Conservation (phyloP, 2,797 vertebrate species). For the Xenopus petersii region DNA sequence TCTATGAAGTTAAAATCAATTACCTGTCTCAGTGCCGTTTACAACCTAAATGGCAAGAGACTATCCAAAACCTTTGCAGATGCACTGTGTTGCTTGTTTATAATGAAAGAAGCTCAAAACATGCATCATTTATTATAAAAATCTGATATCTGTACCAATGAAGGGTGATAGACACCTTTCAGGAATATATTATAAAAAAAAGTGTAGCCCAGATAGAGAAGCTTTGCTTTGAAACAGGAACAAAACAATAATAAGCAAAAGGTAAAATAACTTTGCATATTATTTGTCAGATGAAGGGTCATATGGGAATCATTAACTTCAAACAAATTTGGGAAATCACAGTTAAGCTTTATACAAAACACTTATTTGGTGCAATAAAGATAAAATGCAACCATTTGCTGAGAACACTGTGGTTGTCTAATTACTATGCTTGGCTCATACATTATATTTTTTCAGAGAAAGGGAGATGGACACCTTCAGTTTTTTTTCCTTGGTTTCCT, state of each 20-base stretch:
- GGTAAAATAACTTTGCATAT: conserved; percentile 36
- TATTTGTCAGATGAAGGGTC: conserved; percentile 48
- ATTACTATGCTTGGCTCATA: background rate
- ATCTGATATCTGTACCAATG: no score
- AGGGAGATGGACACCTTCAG: background rate
- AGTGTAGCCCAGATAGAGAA: no score
- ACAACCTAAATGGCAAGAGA: no score
- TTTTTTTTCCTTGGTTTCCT: background rate
- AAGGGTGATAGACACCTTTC: no score
- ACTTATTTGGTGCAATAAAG: conserved; percentile 58
- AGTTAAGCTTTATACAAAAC: conserved; percentile 45
- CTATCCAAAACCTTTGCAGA: no score
- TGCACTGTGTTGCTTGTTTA: no score
- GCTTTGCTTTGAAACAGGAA: no score
- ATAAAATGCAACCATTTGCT: conserved; percentile 58
- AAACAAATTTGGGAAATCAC: conserved; percentile 23
- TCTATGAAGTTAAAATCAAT: no score
- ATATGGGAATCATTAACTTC: conserved; percentile 53
- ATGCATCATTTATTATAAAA: no score
- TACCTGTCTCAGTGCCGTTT: no score
- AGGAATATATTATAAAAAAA: no score
- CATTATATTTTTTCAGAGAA: background rate
- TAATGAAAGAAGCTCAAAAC: no score
- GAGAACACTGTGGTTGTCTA: conserved; percentile 54
- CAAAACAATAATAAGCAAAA: background rate